phyloP scores from a whole-genome alignment of 2,888 invertebrate genomes.

The Sclerodermus sp. region DNA sequence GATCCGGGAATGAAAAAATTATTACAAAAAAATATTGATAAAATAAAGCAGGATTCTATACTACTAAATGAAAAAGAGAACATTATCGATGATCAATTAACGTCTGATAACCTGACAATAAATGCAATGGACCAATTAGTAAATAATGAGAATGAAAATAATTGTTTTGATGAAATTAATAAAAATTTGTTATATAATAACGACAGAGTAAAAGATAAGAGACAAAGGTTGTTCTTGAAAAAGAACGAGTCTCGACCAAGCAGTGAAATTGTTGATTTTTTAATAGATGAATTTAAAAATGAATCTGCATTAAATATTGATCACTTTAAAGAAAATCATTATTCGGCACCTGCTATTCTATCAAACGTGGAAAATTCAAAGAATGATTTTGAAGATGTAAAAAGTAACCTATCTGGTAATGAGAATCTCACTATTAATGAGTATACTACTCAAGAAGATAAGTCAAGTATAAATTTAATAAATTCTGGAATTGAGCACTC shows the following conservation, averaged over 20 bases:
- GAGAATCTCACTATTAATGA: too few relatives aligned
- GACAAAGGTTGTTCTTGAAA: constrained; percentile 17
- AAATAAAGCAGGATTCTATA: not conserved
- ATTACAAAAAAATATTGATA: constrained; percentile 34
- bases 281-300: constrained; percentile 3
- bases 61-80: too few relatives aligned
- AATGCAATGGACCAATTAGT: not conserved
- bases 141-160: not conserved
- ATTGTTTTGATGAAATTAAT: not conserved
- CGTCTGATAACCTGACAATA: not conserved
- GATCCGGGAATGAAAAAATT: constrained; percentile 47
- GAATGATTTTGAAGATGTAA: too few relatives aligned
- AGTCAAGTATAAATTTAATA: too few relatives aligned
- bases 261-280: constrained; percentile 20
- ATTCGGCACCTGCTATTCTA: too few relatives aligned
- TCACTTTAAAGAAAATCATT: too few relatives aligned
- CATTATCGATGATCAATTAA: not conserved
- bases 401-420: too few relatives aligned
- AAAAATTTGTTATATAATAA: too few relatives aligned
- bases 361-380: too few relatives aligned
- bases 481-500: not conserved
- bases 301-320: too few relatives aligned
- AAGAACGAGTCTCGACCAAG: constrained; percentile 18
- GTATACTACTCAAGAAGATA: too few relatives aligned
- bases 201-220: not conserved